Conservation (phyloP, 2,113 vertebrate species). For the Sakesphorus luctuosus region DNA sequence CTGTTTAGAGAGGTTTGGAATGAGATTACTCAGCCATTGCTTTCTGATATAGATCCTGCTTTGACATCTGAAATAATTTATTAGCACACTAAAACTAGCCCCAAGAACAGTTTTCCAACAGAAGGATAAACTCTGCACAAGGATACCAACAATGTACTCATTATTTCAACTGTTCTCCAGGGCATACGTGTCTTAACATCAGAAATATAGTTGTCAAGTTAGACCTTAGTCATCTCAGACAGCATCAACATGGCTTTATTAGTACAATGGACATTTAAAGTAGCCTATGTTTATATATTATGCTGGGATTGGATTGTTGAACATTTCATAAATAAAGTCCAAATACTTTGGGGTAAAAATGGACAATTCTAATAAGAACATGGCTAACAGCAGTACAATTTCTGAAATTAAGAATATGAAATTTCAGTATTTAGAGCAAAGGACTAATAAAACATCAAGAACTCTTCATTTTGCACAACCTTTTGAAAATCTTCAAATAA, state of each 20-base stretch:
- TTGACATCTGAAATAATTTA: neutral
- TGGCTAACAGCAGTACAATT: neutral
- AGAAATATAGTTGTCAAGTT: neutral
- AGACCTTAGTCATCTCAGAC: neutral
- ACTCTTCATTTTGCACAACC: neutral
- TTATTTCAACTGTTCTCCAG: neutral
- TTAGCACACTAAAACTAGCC: neutral
- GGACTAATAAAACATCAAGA: neutral
- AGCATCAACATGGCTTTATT: neutral
- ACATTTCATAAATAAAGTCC: neutral
- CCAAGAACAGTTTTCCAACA: neutral
- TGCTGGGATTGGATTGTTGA: neutral
- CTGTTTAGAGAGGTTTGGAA: neutral
- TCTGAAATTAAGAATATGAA: neutral
- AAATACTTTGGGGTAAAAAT: neutral
- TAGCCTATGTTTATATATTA: neutral
- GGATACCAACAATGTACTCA: neutral
- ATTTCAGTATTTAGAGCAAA: neutral
- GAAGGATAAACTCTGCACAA: neutral
- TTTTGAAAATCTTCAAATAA: neutral
- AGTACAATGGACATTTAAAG: neutral
- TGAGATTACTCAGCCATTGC: neutral
- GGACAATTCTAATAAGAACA: neutral
- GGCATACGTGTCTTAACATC: neutral
- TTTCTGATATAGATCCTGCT: neutral